Evolutionary conservation across 2,888 invertebrate species (phyloP).

Genomic region (Leptinotarsa haldemani): DNA sequence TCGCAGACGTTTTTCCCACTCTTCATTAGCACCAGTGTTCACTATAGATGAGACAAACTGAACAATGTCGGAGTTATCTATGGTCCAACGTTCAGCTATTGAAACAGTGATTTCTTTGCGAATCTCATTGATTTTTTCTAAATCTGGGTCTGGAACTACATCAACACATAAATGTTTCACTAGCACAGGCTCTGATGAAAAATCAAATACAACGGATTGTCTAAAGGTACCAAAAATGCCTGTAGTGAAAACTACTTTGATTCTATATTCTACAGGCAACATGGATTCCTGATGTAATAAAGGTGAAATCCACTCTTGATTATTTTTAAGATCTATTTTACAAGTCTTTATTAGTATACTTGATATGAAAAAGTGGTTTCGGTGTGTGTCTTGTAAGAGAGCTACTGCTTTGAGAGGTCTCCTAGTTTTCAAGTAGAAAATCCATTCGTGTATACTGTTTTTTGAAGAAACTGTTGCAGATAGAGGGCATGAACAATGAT

Average conservation of each 20-base stretch:
- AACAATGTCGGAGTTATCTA: constrained; percentile 66
- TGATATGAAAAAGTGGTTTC: constrained; percentile 75
- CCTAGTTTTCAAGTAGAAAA: constrained; percentile 70
- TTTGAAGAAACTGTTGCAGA: constrained; percentile 74
- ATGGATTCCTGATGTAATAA: constrained; percentile 47
- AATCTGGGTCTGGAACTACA: constrained; percentile 77
- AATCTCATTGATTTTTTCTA: constrained; percentile 74
- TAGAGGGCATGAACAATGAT: constrained; percentile 71
- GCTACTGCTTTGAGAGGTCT: constrained; percentile 72
- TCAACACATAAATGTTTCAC: constrained; percentile 80
- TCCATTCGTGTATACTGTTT: constrained; percentile 72
- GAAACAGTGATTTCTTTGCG: constrained; percentile 71
- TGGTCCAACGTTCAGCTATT: constrained; percentile 71
- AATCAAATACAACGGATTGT: constrained; percentile 82
- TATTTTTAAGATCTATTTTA: constrained; percentile 57
- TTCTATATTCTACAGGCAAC: constrained; percentile 50
- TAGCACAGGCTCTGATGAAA: constrained; percentile 74
- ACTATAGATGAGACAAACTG: constrained; percentile 56
- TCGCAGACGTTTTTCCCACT: constrained; percentile 70
- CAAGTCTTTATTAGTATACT: constrained; percentile 62
- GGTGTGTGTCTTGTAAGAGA: constrained; percentile 76
- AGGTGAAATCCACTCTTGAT: constrained; percentile 70
- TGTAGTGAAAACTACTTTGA: constrained; percentile 63
- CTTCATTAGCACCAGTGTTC: constrained; percentile 56
- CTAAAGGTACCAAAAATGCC: constrained; percentile 83